These are phyloP conservation scores for Poecilia gillii DNA, from an alignment of 2,797 vertebrate genomes.

Conservation along the genomic window DNA sequence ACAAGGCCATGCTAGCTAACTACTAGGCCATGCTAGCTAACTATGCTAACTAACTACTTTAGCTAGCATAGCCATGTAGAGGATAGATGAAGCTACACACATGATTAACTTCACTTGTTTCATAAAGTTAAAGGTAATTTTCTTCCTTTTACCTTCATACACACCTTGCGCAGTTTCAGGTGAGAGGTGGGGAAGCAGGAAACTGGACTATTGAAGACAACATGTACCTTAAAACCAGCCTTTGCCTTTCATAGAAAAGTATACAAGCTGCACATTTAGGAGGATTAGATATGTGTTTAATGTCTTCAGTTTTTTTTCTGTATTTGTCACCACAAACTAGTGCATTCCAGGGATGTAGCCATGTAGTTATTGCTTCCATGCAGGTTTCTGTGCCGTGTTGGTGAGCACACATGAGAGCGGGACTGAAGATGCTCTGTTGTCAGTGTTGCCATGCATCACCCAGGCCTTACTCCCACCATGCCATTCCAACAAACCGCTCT, in stretches of 20 bases:
- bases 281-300: not conserved
- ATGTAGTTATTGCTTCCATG: not conserved
- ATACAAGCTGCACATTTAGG: not conserved
- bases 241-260: not conserved
- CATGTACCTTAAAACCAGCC: not conserved
- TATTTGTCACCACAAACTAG: not conserved
- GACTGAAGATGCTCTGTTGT: conserved; percentile 71
- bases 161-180: not conserved
- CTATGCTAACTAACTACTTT: not conserved
- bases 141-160: not conserved
- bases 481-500: conserved; percentile 56
- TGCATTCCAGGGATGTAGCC: not conserved
- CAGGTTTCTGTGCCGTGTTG: not conserved
- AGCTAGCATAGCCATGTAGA: not conserved
- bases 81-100: not conserved
- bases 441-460: conserved; percentile 71
- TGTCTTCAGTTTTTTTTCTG: not conserved
- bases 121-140: not conserved
- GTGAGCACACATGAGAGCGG: conserved; percentile 47
- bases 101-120: not conserved
- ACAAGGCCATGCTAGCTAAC: not conserved
- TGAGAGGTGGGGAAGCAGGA: not conserved
- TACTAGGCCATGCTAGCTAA: not conserved
- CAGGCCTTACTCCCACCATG: conserved; percentile 60
- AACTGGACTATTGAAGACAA: not conserved